A percentile compares a stretch with the other conserved stretches of the same genome.
phyloP scores from a whole-genome alignment of 2,113 vertebrate species.

The Clarias macrocephalus region DNA sequence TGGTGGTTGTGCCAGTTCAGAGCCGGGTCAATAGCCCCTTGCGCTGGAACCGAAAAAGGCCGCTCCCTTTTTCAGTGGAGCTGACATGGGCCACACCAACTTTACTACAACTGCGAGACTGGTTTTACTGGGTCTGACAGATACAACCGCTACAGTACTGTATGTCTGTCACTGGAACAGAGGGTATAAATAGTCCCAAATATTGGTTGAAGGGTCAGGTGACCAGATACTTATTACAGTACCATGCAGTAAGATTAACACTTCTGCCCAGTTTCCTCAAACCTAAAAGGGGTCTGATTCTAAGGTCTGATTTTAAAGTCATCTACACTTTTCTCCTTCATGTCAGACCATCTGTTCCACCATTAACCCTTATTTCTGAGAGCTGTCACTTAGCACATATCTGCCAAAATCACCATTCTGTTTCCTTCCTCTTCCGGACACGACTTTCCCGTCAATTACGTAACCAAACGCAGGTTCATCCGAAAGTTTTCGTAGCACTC shows the following conservation, averaged over 20 bases:
- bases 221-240: neutral
- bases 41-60: neutral
- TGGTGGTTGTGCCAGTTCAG: too few species aligned
- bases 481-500: slow-evolving; percentile 8
- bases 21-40: neutral
- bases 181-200: neutral
- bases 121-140: neutral
- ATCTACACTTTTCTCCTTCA: neutral
- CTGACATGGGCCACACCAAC: neutral
- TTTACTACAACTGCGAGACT: neutral
- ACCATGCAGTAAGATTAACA: neutral
- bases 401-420: neutral
- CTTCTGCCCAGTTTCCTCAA: neutral
- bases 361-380: neutral
- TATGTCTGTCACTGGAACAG: neutral
- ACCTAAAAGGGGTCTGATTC: neutral
- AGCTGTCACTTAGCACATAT: neutral
- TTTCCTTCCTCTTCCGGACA: neutral
- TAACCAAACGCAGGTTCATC: neutral
- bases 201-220: neutral
- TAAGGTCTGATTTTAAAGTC: neutral
- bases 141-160: neutral
- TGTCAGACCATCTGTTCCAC: neutral
- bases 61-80: neutral
- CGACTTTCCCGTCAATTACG: neutral